Conservation (phyloP, 2,113 vertebrate genomes). For the Capreolus pygargus region DNA sequence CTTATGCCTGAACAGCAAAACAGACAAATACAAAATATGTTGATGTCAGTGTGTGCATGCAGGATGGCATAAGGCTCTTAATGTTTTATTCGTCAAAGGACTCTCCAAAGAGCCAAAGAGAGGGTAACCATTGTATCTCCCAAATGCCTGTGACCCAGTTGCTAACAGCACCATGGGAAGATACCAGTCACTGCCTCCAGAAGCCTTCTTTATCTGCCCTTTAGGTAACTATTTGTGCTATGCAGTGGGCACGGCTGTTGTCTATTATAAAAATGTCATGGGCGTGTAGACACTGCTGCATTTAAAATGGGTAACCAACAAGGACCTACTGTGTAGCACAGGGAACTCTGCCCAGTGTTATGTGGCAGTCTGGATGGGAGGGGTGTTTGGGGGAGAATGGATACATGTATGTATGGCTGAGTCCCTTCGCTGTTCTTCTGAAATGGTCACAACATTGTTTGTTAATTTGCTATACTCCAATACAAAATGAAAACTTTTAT, state of each 20-base stretch:
- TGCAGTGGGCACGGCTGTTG: neutral
- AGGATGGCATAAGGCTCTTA: neutral
- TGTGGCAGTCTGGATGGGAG: neutral
- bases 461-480: neutral
- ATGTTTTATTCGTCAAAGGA: neutral
- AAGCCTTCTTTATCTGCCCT: neutral
- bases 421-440: neutral
- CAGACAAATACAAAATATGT: neutral
- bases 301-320: neutral
- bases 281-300: neutral
- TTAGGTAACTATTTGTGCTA: neutral
- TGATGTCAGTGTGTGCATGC: neutral
- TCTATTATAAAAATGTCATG: neutral
- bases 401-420: neutral
- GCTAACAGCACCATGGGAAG: neutral
- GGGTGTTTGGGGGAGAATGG: neutral
- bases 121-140: neutral
- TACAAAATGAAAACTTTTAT: neutral
- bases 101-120: neutral
- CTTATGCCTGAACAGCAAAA: conserved; percentile 87
- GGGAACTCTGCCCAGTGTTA: neutral
- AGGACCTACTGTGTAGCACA: neutral
- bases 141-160: neutral
- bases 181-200: neutral
- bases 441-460: neutral